phyloP scores from a whole-genome alignment of 2,113 vertebrate genomes.

The Sterrhoptilus dennistouni region DNA sequence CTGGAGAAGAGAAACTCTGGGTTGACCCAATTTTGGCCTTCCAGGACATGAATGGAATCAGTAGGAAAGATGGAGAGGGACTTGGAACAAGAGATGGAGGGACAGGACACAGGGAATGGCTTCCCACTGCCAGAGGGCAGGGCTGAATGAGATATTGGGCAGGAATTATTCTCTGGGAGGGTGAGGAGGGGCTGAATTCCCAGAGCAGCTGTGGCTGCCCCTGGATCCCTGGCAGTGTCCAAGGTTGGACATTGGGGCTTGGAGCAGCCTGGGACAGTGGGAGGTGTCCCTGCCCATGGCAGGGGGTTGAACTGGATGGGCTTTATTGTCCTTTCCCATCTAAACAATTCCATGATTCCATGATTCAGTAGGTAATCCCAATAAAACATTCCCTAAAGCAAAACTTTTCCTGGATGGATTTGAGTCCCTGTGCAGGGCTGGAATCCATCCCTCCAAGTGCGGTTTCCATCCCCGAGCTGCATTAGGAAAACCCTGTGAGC shows the following conservation, averaged over 20 bases:
- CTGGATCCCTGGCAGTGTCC: not conserved
- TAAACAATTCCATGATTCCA: not conserved
- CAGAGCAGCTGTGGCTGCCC: not conserved
- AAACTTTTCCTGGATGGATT: not conserved
- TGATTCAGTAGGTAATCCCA: not conserved
- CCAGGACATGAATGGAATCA: not conserved
- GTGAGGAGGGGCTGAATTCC: not conserved
- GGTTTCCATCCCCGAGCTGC: not conserved
- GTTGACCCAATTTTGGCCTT: not conserved
- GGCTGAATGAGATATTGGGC: not conserved
- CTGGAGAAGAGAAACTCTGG: not conserved
- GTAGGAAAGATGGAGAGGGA: not conserved
- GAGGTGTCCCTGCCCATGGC: not conserved
- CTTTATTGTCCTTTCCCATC: accelerated
- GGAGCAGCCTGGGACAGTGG: not conserved
- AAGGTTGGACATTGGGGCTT: not conserved
- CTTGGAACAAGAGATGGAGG: not conserved
- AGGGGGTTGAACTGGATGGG: accelerated
- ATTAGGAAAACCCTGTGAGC: not conserved
- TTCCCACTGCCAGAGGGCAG: not conserved
- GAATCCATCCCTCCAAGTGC: not conserved
- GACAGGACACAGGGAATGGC: not conserved
- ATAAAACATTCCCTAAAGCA: not conserved
- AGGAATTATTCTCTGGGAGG: not conserved
- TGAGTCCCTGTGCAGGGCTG: not conserved